Conservation (phyloP, 2,888 invertebrate genomes). For the Apotomis betuletana region DNA sequence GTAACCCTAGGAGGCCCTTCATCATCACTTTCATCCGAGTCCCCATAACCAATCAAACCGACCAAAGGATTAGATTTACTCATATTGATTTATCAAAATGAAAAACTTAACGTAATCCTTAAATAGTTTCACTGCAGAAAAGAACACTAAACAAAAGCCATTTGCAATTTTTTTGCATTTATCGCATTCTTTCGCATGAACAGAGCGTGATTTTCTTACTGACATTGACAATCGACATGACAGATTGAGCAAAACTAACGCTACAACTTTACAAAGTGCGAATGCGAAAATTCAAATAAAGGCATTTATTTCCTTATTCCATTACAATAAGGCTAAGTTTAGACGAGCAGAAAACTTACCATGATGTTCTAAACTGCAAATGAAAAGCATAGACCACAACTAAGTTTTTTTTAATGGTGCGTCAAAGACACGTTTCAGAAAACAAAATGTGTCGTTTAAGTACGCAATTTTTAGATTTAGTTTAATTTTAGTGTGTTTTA, state of each 20-base stretch:
- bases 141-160: slow-evolving; percentile 1
- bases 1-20: slow-evolving; percentile 37
- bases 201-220: slow-evolving; percentile 1
- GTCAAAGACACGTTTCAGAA: background rate
- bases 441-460: background rate
- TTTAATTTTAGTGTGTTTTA: too few species aligned
- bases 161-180: slow-evolving; percentile 18
- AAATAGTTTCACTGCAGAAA: slow-evolving; percentile 31
- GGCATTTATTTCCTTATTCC: background rate
- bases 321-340: background rate
- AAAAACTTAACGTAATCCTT: slow-evolving; percentile 16
- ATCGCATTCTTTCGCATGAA: background rate
- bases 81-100: slow-evolving; percentile 53
- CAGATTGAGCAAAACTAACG: background rate
- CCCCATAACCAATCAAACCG: slow-evolving; percentile 72
- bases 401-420: background rate
- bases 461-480: too few species aligned
- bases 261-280: slow-evolving; percentile 4
- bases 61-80: slow-evolving; percentile 72
- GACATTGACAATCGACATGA: slow-evolving; percentile 6
- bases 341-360: background rate
- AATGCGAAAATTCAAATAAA: background rate
- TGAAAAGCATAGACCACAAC: slow-evolving; percentile 3
- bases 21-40: slow-evolving; percentile 75
- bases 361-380: background rate